A percentile compares a stretch with the other conserved stretches of the same genome.
Evolutionary conservation across 35 echinoderm and acorn worm genomes (phyloP).

Genomic region (Heliocidaris erythrogramma): DNA sequence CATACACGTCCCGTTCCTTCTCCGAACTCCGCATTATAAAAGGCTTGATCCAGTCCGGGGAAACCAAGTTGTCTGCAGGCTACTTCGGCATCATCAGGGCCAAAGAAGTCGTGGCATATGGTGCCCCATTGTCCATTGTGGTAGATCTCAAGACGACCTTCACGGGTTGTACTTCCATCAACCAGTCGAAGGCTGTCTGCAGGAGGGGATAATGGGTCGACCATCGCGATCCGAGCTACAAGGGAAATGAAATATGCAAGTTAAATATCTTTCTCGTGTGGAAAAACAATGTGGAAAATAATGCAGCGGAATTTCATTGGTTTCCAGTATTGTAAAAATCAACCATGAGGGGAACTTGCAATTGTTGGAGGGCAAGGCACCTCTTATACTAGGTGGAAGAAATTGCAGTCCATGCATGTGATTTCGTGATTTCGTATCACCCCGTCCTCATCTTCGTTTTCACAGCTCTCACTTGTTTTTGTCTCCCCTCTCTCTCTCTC

Average conservation of each 20-base stretch:
- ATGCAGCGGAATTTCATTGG: too few relatives aligned
- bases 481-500: too few relatives aligned
- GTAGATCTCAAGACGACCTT: background rate
- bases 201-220: background rate
- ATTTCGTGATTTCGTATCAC: too few relatives aligned
- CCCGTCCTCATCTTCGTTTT: too few relatives aligned
- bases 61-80: slow-evolving; percentile 32
- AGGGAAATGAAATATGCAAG: background rate
- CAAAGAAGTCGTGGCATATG: background rate
- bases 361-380: too few relatives aligned
- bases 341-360: too few relatives aligned
- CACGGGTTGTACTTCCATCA: background rate
- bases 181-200: background rate
- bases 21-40: background rate
- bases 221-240: background rate
- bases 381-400: too few relatives aligned
- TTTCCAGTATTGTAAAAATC: too few relatives aligned
- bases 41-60: background rate
- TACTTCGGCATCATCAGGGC: background rate
- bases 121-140: slow-evolving; percentile 7
- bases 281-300: too few relatives aligned
- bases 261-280: too few relatives aligned
- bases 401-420: too few relatives aligned
- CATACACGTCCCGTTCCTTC: background rate
- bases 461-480: too few relatives aligned